A percentile compares a stretch with the other conserved stretches of the same genome.
Evolutionary conservation across 2,113 vertebrate genomes (phyloP).

Genomic region (Haliaeetus leucogaster): DNA sequence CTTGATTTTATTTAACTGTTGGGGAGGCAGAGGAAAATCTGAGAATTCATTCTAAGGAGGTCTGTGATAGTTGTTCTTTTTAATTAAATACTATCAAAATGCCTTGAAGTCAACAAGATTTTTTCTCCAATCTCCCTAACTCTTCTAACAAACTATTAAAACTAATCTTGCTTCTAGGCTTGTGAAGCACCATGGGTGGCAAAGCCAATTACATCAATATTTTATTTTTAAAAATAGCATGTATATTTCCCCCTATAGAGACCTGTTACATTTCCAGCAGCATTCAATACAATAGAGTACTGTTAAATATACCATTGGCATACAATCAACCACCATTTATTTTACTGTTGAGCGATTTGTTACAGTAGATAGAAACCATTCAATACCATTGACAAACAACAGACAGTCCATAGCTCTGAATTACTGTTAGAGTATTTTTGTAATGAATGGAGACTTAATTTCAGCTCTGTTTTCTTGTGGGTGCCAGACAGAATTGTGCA

Average conservation of each 20-base stretch:
- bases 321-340: slow-evolving; percentile 71
- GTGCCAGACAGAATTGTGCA: slow-evolving; percentile 68
- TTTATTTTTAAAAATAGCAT: slow-evolving; percentile 72
- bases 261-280: slow-evolving; percentile 67
- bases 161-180: slow-evolving; percentile 54
- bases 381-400: slow-evolving; percentile 71
- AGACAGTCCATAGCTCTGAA: slow-evolving; percentile 63
- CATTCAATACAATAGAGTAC: slow-evolving; percentile 67
- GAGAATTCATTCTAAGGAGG: background rate
- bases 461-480: slow-evolving; percentile 62
- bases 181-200: slow-evolving; percentile 67
- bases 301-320: slow-evolving; percentile 73
- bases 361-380: slow-evolving; percentile 70
- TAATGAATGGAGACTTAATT: slow-evolving; percentile 76
- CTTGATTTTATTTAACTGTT: slow-evolving; percentile 6
- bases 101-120: slow-evolving; percentile 54
- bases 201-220: slow-evolving; percentile 74
- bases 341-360: slow-evolving; percentile 68
- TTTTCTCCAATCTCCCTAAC: slow-evolving; percentile 41
- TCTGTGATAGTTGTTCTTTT: slow-evolving; percentile 36
- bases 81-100: slow-evolving; percentile 57
- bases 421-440: slow-evolving; percentile 69
- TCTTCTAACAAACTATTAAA: slow-evolving; percentile 67
- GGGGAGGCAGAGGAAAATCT: background rate
- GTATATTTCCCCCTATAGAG: slow-evolving; percentile 48